Evolutionary conservation across 2,113 vertebrate genomes (phyloP).

Genomic region (Asarcornis scutulata): DNA sequence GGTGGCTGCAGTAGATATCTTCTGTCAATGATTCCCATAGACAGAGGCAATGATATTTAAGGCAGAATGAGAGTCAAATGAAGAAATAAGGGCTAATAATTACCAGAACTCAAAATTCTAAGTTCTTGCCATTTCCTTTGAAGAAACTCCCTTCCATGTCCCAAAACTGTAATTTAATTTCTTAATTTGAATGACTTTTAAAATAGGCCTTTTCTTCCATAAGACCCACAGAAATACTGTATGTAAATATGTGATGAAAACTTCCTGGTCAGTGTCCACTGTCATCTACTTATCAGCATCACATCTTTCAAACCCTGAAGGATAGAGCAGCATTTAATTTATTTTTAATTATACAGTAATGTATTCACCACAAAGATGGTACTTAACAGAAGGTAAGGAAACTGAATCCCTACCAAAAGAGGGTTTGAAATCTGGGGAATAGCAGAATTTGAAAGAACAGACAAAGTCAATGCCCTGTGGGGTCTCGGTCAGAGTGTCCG

Average conservation of each 20-base stretch:
- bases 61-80: background rate
- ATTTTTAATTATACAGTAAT: background rate
- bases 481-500: background rate
- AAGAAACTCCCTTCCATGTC: background rate
- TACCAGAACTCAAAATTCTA: background rate
- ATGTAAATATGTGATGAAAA: background rate
- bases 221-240: background rate
- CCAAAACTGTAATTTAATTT: background rate
- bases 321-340: background rate
- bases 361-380: background rate
- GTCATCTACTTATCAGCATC: background rate
- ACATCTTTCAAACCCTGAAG: background rate
- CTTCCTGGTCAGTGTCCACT: background rate
- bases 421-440: background rate
- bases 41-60: background rate
- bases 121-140: background rate
- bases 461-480: background rate
- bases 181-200: background rate
- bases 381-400: background rate
- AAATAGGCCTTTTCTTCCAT: background rate
- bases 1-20: background rate
- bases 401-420: background rate
- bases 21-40: background rate
- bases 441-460: background rate
- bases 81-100: background rate